A percentile compares a stretch with the other conserved stretches of the same genome.
Evolutionary conservation across 2,113 vertebrate species (phyloP).

Genomic region (Pandion haliaetus): DNA sequence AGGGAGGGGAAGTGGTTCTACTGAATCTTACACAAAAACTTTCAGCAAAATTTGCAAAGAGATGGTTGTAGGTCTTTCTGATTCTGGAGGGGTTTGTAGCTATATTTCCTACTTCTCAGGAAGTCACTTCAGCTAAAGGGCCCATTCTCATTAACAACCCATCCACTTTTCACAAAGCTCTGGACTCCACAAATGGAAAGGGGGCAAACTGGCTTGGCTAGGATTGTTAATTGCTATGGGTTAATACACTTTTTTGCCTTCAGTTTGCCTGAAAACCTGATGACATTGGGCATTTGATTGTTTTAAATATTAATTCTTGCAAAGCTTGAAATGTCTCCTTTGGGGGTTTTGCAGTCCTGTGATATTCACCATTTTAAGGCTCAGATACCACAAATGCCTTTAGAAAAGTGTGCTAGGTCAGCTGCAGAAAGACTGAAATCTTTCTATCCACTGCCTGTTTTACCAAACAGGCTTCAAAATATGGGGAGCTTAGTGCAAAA

Average conservation of each 20-base stretch:
- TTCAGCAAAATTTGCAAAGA: neutral
- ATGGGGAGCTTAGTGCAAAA: neutral
- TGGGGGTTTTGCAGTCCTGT: neutral
- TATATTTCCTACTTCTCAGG: neutral
- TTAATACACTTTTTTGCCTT: neutral
- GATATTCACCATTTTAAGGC: neutral
- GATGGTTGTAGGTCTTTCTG: neutral
- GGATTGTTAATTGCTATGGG: neutral
- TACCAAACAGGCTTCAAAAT: neutral
- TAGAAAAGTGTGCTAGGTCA: neutral
- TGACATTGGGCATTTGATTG: neutral
- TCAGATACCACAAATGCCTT: neutral
- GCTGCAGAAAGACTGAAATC: neutral
- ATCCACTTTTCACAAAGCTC: neutral
- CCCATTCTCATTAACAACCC: neutral
- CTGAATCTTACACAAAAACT: neutral
- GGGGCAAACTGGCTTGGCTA: neutral
- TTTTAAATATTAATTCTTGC: neutral
- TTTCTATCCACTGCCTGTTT: neutral
- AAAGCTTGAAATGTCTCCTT: neutral
- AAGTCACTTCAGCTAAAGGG: neutral
- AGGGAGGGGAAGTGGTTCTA: neutral
- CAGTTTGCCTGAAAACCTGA: neutral
- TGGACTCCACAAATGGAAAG: neutral
- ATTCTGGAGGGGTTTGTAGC: neutral